These are phyloP conservation scores for Grapholita molesta DNA, from an alignment of 1,140 invertebrate species.

Conservation along the genomic window DNA sequence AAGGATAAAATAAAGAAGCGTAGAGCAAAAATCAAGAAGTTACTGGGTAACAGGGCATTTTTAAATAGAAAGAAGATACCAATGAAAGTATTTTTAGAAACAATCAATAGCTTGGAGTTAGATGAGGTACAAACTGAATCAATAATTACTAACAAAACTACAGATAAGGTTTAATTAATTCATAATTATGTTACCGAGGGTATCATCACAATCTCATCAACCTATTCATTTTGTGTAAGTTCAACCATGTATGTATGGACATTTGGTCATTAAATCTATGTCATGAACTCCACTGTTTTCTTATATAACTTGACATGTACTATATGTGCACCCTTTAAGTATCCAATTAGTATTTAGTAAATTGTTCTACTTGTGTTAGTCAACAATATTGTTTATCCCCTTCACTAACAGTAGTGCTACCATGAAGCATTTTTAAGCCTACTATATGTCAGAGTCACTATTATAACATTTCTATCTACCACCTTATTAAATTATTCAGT, in stretches of 20 bases:
- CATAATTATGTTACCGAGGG: conserved; percentile 12
- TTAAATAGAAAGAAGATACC: conserved; percentile 71
- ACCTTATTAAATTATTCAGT: too few relatives aligned
- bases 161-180: not conserved
- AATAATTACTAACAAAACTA: conserved; percentile 19
- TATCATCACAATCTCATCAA: not conserved
- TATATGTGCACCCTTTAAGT: too few relatives aligned
- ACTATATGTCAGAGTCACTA: too few relatives aligned
- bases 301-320: too few relatives aligned
- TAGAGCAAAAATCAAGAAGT: conserved; percentile 69
- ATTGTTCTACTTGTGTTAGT: too few relatives aligned
- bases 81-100: conserved; percentile 69
- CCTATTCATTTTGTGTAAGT: not conserved
- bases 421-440: too few relatives aligned
- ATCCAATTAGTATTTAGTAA: too few relatives aligned
- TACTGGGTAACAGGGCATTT: conserved; percentile 66
- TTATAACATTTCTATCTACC: too few relatives aligned
- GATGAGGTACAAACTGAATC: conserved; percentile 62
- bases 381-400: too few relatives aligned
- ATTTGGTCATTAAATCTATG: not conserved
- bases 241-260: not conserved
- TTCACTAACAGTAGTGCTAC: too few relatives aligned
- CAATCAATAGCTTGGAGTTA: conserved; percentile 64
- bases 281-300: not conserved
- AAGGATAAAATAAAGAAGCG: conserved; percentile 72